Conservation (phyloP, 2,888 invertebrate species). For the Hedya salicella region DNA sequence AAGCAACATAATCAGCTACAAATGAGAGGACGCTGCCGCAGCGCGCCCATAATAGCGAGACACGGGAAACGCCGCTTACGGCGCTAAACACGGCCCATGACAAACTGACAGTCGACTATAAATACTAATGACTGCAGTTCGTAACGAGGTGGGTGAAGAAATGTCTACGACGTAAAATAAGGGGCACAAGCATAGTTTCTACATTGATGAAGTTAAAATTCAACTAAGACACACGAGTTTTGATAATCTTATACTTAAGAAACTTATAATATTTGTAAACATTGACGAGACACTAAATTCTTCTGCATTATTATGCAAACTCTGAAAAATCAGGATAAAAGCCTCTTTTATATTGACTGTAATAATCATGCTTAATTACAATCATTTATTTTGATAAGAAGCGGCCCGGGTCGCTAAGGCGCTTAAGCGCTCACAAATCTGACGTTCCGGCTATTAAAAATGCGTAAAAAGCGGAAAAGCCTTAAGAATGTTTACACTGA, state of each 20-base stretch:
- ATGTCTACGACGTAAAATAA: background rate
- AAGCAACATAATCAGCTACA: conserved; percentile 23
- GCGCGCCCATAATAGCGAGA: conserved; percentile 5
- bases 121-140: conserved; percentile 22
- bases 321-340: no score
- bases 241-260: no score
- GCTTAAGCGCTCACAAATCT: conserved; percentile 16
- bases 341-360: background rate
- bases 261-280: no score
- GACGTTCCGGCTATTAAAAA: conserved; percentile 22
- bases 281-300: no score
- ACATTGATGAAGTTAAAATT: no score
- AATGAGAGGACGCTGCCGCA: conserved; percentile 12
- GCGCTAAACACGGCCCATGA: conserved; percentile 1
- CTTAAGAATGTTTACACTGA: conserved; percentile 23
- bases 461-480: conserved; percentile 30
- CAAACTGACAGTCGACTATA: conserved; percentile 22
- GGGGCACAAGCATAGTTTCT: background rate
- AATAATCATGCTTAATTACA: conserved; percentile 22
- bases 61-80: conserved; percentile 8
- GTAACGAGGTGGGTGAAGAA: conserved; percentile 9
- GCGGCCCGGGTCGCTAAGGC: conserved; percentile 11
- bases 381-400: conserved; percentile 27
- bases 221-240: no score
- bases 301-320: no score